Evolutionary conservation across 2,797 vertebrate genomes (phyloP).

Genomic region (Chrysocyon brachyurus): DNA sequence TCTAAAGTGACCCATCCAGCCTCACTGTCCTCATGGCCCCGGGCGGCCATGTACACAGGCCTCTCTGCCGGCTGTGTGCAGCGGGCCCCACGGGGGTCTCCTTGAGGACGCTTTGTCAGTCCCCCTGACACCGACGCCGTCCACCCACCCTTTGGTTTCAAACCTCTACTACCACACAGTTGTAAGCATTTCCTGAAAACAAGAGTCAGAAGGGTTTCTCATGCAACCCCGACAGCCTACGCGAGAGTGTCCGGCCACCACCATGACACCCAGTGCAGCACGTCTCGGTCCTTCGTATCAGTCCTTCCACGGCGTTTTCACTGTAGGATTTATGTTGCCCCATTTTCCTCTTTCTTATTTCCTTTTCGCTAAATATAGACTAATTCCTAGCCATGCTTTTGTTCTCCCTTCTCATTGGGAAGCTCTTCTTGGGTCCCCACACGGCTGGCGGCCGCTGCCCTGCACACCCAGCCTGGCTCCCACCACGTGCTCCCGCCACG

Average conservation of each 20-base stretch:
- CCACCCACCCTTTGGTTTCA: fast-evolving
- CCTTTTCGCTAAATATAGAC: fast-evolving
- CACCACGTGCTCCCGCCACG: fast-evolving
- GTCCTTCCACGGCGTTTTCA: fast-evolving
- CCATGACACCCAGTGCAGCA: fast-evolving
- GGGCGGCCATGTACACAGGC: not conserved
- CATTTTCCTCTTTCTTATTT: fast-evolving
- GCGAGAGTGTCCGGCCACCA: fast-evolving
- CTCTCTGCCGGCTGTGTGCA: fast-evolving
- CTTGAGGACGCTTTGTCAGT: fast-evolving
- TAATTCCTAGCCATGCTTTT: fast-evolving
- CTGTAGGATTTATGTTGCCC: fast-evolving
- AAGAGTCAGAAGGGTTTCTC: not conserved
- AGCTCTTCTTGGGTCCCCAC: not conserved
- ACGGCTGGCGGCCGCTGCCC: not conserved
- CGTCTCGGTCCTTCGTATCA: fast-evolving
- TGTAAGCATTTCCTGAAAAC: not conserved
- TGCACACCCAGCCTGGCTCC: not conserved
- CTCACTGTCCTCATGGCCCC: not conserved
- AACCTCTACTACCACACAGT: fast-evolving
- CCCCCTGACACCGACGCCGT: fast-evolving
- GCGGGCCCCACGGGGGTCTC: fast-evolving
- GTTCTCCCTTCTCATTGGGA: fast-evolving
- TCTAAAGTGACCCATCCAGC: not conserved
- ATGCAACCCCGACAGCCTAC: fast-evolving